Base-by-base conservation (phyloP, 2,797 vertebrate genomes). In the Jordanella pulchra region DNA sequence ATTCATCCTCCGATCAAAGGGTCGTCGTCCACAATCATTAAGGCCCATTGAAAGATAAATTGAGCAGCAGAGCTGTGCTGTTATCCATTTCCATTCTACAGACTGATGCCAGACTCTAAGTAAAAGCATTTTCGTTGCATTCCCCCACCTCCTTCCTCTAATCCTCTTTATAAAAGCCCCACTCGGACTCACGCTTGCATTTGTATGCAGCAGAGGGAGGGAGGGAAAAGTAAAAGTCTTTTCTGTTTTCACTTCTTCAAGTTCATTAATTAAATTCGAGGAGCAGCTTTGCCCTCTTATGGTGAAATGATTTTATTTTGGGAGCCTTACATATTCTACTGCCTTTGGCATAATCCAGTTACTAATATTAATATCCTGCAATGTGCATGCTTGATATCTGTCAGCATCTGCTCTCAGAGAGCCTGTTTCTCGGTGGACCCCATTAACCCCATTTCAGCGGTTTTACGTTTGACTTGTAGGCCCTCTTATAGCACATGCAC, bases 401-500 rank as follows among this genome's bases (percentile, higher is more conserved):
- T 88, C 76, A 75, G 71, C 85, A 77, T 87, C 80, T 84, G 83
- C 83, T 82, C 73, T 48, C 75, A 54, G 48, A 61, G 77, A 85
- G 84, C 67, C 23, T 55, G 45, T 69, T 45, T 66, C 87, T 87
- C 84, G 21, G 65, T 44, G 80, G 88, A 86, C 77, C 68, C 1
- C 7, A 42, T 69, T 65, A 75, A 69, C 80, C n/a, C 78, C 77
- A 65, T 79, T 73, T 76, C 71, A 72, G 67, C 69, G 27, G 55
- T 65, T 21, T 27, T 44, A 78, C 63, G 72, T 85, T 83, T 79
- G 73, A 86, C 83, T 88, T 67, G 39, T 23, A 75, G 81, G 73
- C 77, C 83, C 89, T 82, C 90, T 91, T 90, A 90, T 78, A 78
- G 80, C 35, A 35, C 27, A 6, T 32, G 68, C 76, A 73, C 67